Conservation (phyloP, 2,113 vertebrate species). For the Rhadina sibilatrix region DNA sequence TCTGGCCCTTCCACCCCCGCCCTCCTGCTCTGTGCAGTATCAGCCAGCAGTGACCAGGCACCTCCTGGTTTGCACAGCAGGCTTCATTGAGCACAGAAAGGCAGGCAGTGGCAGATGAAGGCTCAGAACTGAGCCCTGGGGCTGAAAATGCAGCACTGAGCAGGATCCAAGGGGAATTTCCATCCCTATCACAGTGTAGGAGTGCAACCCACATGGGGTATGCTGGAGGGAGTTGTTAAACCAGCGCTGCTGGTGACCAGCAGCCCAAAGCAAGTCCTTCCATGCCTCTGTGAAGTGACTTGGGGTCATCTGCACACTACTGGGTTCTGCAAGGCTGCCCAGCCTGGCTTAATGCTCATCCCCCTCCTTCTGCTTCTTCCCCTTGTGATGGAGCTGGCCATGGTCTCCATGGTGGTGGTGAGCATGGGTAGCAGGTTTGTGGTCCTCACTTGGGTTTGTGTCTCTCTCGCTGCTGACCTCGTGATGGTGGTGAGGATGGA, state of each 20-base stretch:
- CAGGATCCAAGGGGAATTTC: not conserved
- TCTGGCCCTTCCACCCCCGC: not conserved
- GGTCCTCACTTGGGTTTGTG: not conserved
- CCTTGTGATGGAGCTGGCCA: not conserved
- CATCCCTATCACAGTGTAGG: not conserved
- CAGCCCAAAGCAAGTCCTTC: not conserved
- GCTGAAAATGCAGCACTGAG: not conserved
- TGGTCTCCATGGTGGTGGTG: not conserved
- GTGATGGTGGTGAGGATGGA: not conserved
- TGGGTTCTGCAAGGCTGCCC: not conserved
- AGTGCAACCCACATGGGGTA: not conserved
- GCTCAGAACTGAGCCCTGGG: not conserved
- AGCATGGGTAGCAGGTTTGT: not conserved
- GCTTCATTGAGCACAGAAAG: slow-evolving; percentile 70
- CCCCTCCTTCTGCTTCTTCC: not conserved
- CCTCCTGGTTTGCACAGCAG: slow-evolving; percentile 56
- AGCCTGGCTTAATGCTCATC: not conserved
- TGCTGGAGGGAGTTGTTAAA: not conserved
- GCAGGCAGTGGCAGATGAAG: not conserved
- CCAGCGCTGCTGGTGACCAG: not conserved
- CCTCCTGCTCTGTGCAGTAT: slow-evolving; percentile 36
- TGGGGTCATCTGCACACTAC: not conserved
- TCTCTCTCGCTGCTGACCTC: not conserved
- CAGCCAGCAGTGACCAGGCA: slow-evolving; percentile 47
- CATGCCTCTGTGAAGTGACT: not conserved